Base-by-base conservation (phyloP, 2,888 invertebrate genomes). In the Cerceris rybyensis region DNA sequence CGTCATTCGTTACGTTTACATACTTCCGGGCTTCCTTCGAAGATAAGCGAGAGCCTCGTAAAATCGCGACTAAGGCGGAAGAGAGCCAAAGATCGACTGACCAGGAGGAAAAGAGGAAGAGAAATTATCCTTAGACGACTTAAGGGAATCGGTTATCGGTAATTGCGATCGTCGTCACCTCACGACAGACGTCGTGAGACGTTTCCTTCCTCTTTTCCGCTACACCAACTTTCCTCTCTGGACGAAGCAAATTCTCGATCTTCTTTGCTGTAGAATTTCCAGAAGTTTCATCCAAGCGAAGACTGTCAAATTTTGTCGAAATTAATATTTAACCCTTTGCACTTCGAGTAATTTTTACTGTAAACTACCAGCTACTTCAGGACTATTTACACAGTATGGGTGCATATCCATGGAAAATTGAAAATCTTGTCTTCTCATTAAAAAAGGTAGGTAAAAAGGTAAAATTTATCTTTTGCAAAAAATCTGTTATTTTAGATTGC, bases 1-100 rank as follows among this genome's bases (percentile, higher is more conserved):
- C 80, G 72, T 73, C 75, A 69, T 73, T 81, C 77, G 80, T 78
- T 75, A 71, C 83, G 77, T 82, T 83, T 75, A 75, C 69, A 72
- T 49, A 67, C 82, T 80, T 80, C 77, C 75, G 76, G 54, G 57
- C 70, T 75, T 71, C 63, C 70, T 73, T 69, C 63, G n/a, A 7
- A 55, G 70, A 59, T 70, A 77, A 71, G 67, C 68, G 65, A 69
- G 70, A 60, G 70, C 70, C 43, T 50, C 60, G 46, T 41, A 64
- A 52, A 28, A 28, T 70, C 67, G 68, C 17, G 14, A 17, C 5
- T 41, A 16, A 6, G 50, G 52, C 6, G 41, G 54, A 46, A 60
- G 41, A n/a, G n/a, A 46, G 8, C 2, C 7, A 41, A 28, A 16
- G 7, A 41, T 2, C 39, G 54, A 52, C n/a, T n/a, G 7, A 13